Evolutionary conservation across 2,888 invertebrate species (phyloP).

Genomic region (Pasiphila rectangulata): DNA sequence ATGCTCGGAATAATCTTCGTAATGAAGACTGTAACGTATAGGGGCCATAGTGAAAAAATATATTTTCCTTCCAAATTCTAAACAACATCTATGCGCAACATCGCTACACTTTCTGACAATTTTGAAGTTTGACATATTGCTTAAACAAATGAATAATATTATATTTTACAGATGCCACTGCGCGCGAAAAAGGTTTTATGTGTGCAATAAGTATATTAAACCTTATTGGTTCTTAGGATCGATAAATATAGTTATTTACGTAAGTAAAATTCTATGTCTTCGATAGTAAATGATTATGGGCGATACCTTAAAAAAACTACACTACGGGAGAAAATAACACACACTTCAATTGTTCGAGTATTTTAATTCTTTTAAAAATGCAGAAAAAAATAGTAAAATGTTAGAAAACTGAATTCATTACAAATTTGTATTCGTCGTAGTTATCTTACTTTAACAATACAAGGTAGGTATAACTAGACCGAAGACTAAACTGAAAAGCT

Average conservation of each 20-base stretch:
- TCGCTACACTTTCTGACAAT: conserved; percentile 21
- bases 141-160: conserved; percentile 18
- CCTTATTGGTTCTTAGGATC: no score
- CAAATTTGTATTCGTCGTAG: conserved; percentile 72
- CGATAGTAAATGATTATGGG: no score
- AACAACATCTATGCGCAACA: conserved; percentile 17
- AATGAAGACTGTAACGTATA: conserved; percentile 83
- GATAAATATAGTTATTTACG: no score
- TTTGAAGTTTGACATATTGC: conserved; percentile 12
- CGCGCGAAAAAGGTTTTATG: not conserved
- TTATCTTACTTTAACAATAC: conserved; percentile 17
- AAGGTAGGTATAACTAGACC: not conserved
- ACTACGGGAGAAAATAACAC: conserved; percentile 17
- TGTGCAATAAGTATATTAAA: not conserved
- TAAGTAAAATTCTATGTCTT: no score
- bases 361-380: conserved; percentile 75
- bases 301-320: no score
- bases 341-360: conserved; percentile 47
- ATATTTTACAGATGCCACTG: conserved; percentile 4
- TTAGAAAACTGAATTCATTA: conserved; percentile 78
- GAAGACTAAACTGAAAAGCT: no score
- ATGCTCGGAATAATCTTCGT: conserved; percentile 86
- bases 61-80: conserved; percentile 24
- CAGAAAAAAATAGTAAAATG: conserved; percentile 71
- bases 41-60: conserved; percentile 61